Base-by-base conservation (phyloP, 2,113 vertebrate species). In the Phylloscopus trochiloides region DNA sequence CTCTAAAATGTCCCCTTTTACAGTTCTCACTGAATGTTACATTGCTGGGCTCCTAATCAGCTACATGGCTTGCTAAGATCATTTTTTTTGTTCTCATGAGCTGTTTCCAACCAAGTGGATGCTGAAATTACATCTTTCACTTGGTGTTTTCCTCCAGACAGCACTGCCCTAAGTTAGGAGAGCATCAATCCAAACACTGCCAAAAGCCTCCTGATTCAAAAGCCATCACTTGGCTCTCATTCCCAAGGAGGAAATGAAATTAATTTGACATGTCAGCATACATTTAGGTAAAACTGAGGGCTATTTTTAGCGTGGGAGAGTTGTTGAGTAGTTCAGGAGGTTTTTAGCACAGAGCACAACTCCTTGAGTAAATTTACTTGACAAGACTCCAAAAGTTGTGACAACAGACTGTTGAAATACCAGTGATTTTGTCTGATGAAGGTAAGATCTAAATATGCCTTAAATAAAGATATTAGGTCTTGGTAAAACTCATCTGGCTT, bases 181-280 rank as follows among this genome's bases (percentile, higher is more conserved):
- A 92, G 18, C 82, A 90, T 90, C 92, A 88, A 70, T 51, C 72
- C 86, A 84, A 92, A 74, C 58, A 16, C 54, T 80, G 94, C 52
- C 90, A 92, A 70, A 90, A 90, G 38, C 42, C 59, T 94, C 74
- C 71, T 68, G 12, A 61, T n/a, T 90, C 78, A 52, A 79, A 86
- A 83, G 32, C 59, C 72, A 84, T 83, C 84, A 5, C 65, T 89
- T 87, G 71, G 62, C 31, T 90, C 21, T 66, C 58, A 22, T 74
- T 86, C 42, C 63, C 29, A 28, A 77, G 55, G 75, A 90, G 72
- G 59, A 92, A 93, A 80, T 54, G 5, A 76, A 88, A 88, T 86
- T 43, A 93, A 55, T 93, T 80, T 86, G 82, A 90, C 59, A 9
- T 28, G 59, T 59, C 88, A 84, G 72, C 79, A 70, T 36, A 45